Evolutionary conservation across 2,113 vertebrate species (phyloP), one percentile per base, ranked within the genome.

Genomic region (Oncorhynchus keta): DNA sequence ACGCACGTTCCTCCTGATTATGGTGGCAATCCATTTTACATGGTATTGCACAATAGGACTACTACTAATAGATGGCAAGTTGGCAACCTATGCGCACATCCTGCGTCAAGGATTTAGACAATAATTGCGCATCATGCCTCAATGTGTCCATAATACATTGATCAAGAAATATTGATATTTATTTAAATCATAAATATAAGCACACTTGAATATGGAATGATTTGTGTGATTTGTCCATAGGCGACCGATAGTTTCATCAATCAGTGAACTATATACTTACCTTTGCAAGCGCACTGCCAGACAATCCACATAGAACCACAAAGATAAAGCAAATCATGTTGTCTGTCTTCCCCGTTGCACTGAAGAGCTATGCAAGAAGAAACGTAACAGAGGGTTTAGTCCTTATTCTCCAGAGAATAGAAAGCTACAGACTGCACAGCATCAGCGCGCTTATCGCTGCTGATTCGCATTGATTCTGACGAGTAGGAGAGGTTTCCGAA

Each of bases 291-390:
- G 87, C 90, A n/a, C 86, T 83, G 64, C 87, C 90, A 16, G 79
- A 76, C 85, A 93, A 91, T 93, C 93, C 94, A 92, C 88, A 92
- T 28, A 93, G 77, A 78, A 93, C 76, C 65, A 86, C 87, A 70
- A 93, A 30, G 66, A 92, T 81, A 68, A 89, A 57, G 78, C 73
- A 82, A 76, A 89, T 85, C 93, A 92, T 94, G 76, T 78, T 92
- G 78, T 81, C 72, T 73, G 76, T 49, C 20, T 80, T 77, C 70
- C 86, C 86, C 85, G 68, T n/a, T 2, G 65, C 55, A 76, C 30
- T 28, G 18, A 70, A 55, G 55, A 22, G n/a, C 6, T 80, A 30
- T 79, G 62, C 73, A 55, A 80, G 35, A 68, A 0, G 48, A 82
- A 62, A 71, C 16, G 7, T 20, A 18, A 68, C 16, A 68, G 14